Conservation (phyloP, 2,797 vertebrate species). For the Anguilla obscura region DNA sequence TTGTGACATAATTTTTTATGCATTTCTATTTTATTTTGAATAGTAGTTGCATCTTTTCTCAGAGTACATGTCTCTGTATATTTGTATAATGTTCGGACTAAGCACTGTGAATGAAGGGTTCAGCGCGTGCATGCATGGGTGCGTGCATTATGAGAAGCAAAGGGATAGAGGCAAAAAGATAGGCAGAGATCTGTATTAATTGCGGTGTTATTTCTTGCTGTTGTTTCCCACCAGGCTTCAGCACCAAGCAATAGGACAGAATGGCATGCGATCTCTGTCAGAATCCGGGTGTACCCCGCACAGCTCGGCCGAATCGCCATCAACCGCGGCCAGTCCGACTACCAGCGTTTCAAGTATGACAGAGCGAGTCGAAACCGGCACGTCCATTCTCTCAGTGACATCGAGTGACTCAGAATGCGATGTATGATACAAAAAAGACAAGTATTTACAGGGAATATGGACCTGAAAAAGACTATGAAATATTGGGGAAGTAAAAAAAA, state of each 20-base stretch:
- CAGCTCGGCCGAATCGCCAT: conserved; percentile 97
- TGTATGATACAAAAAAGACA: conserved; percentile 91
- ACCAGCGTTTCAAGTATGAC: conserved; percentile 98
- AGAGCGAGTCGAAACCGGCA: conserved; percentile 93
- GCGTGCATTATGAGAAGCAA: conserved; percentile 20
- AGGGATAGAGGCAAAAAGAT: conserved; percentile 49
- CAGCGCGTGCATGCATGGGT: conserved; percentile 32
- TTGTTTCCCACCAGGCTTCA: conserved; percentile 85
- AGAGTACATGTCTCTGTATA: neutral
- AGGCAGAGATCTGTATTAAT: conserved; percentile 68
- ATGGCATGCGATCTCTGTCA: conserved; percentile 94
- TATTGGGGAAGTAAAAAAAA: conserved; percentile 81
- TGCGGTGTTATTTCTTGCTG: conserved; percentile 62
- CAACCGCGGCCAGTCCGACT: conserved; percentile 95
- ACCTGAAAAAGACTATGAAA: conserved; percentile 76
- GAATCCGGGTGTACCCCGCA: conserved; percentile 95
- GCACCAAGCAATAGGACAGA: conserved; percentile 97
- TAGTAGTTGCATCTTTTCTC: conserved; percentile 1
- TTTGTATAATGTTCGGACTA: neutral
- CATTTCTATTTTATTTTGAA: conserved; percentile 22
- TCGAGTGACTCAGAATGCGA: conserved; percentile 99
- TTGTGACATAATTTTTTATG: conserved; percentile 12
- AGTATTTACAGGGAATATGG: conserved; percentile 83
- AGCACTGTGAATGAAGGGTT: conserved; percentile 28
- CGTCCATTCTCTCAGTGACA: conserved; percentile 98